Percentiles rank a stretch among this genome's conserved stretches.
These are phyloP conservation scores for Cecidostiba fungosa DNA, from an alignment of 2,888 invertebrate species.

Conservation along the genomic window DNA sequence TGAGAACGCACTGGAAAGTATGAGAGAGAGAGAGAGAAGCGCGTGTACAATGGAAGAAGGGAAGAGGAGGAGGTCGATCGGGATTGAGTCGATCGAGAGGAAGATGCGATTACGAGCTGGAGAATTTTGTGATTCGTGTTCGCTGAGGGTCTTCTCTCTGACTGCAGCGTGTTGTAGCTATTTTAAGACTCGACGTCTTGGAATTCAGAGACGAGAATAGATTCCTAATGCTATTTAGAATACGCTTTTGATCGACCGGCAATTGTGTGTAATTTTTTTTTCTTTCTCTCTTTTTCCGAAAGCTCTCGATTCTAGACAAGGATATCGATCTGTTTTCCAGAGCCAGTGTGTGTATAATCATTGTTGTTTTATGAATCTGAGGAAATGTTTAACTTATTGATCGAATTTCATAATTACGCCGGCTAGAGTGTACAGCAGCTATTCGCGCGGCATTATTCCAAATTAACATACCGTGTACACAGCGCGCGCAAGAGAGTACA, in stretches of 20 bases:
- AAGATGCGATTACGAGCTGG: constrained; percentile 50
- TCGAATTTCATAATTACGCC: not conserved
- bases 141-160: not conserved
- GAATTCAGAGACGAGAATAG: constrained; percentile 33
- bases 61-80: constrained; percentile 51
- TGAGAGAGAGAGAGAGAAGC: not conserved
- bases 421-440: not conserved
- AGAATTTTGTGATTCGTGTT: constrained; percentile 46
- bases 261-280: not conserved
- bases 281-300: not conserved
- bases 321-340: not conserved
- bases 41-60: constrained; percentile 7
- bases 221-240: constrained; percentile 31
- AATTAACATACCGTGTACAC: constrained; percentile 48
- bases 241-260: not conserved
- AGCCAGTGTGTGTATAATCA: not conserved
- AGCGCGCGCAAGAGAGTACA: not conserved
- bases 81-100: constrained; percentile 56
- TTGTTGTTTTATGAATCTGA: not conserved
- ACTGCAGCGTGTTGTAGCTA: not conserved
- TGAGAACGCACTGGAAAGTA: not conserved
- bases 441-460: constrained; percentile 22
- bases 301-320: not conserved
- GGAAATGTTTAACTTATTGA: constrained; percentile 27
- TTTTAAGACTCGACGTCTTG: constrained; percentile 23